Base-by-base conservation (phyloP, 2,888 invertebrate genomes). In the Tachina grossa region DNA sequence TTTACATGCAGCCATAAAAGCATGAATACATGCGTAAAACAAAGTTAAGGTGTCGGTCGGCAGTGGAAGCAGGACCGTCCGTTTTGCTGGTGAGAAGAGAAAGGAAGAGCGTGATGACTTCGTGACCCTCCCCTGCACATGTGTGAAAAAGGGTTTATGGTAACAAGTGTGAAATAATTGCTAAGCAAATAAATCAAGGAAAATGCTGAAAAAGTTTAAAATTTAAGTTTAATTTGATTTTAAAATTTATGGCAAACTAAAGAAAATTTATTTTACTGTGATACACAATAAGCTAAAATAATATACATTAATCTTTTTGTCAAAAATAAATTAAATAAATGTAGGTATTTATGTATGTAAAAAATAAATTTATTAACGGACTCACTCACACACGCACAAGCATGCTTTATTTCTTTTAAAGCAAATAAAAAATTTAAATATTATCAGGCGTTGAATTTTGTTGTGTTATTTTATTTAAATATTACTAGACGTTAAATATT, bases 161-260 rank as follows among this genome's bases (percentile, higher is more conserved):
- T 61, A 84, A 69, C 74, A 84, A 79, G 78, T 84, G 79, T 69
- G 59, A 84, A 80, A 76, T 61, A 66, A 76, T 74, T 81, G 57
- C 61, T 13, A 57, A 55, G 57, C 43, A 63, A 69, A 80, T 72
- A 80, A 63, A 79, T 63, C 51, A 22, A 61, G 39, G 31, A 31
- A 69, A 77, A 77, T 45, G 8, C 16, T 49, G 55, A 57, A n/a
- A 31, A 66, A 66, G 31, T 66, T n/a, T 68, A 66, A 49, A 69
- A 69, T 79, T 57, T 51, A 49, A 84, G n/a, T 80, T 81, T 61
- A 72, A 79, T 63, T 72, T 77, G 61, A 59, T 49, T 79, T 68
- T 63, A 16, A 59, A 81, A 82, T 85, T 78, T 82, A 84, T 80
- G 57, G 65, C 39, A 55, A 72, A 63, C 61, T 49, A 75, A 82